These are phyloP conservation scores for Drosophila serrata DNA, from an alignment of 1,140 invertebrate species.

Conservation along the genomic window DNA sequence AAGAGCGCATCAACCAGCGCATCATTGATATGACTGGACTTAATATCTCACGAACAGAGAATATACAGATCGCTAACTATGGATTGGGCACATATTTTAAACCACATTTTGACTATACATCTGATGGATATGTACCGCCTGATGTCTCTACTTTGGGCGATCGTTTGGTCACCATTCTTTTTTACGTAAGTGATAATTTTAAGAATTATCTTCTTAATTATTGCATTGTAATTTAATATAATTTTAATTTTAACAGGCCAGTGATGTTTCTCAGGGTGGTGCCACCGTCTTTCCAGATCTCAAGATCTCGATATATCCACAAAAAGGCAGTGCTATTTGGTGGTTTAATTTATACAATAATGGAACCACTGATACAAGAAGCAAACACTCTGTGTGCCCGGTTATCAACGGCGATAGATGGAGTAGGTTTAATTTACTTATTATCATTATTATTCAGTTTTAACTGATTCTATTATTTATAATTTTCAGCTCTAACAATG, in stretches of 20 bases:
- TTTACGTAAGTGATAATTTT: conserved; percentile 67
- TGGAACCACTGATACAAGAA: conserved; percentile 95
- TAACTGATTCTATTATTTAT: not conserved
- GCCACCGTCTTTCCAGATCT: conserved; percentile 96
- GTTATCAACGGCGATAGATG: conserved; percentile 98
- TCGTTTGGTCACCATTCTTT: conserved; percentile 48
- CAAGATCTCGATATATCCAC: conserved; percentile 92
- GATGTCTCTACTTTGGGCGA: conserved; percentile 29
- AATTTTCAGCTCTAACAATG: conserved; percentile 51
- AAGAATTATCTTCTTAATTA: not conserved
- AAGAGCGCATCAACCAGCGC: conserved; percentile 90
- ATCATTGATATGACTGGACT: conserved; percentile 91
- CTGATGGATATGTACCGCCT: conserved; percentile 31
- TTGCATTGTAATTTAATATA: not conserved
- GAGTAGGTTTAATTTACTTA: conserved; percentile 85
- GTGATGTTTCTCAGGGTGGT: conserved; percentile 96
- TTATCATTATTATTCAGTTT: not conserved
- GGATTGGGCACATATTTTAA: conserved; percentile 88
- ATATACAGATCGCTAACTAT: conserved; percentile 88
- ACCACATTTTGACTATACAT: conserved; percentile 88
- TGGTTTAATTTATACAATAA: conserved; percentile 97
- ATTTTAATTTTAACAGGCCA: conserved; percentile 89
- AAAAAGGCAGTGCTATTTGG: conserved; percentile 95
- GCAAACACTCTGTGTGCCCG: conserved; percentile 98
- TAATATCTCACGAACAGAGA: conserved; percentile 86